Conservation (phyloP, 2,113 vertebrate species). For the human region GRCh38 chr1:88446501-88447000, state of each 20-base stretch:
- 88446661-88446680: slow-evolving; percentile 2
- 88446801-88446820: slow-evolving; percentile 86
- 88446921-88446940: slow-evolving; percentile 64
- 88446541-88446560: not conserved
- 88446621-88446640: not conserved
- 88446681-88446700: slow-evolving; percentile 41
- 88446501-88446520: not conserved
- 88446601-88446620: not conserved
- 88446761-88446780: slow-evolving; percentile 81
- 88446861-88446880: slow-evolving; percentile 82
- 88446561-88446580: not conserved
- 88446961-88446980: slow-evolving; percentile 51
- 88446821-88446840: slow-evolving; percentile 87
- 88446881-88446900: slow-evolving; percentile 82
- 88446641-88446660: slow-evolving; percentile 45
- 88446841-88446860: slow-evolving; percentile 83
- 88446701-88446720: slow-evolving; percentile 43
- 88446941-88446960: slow-evolving; percentile 54
- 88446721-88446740: slow-evolving; percentile 77
- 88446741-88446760: slow-evolving; percentile 85
- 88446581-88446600: slow-evolving; percentile 21
- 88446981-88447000: slow-evolving; percentile 41
- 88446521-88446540: not conserved
- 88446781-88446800: slow-evolving; percentile 84
- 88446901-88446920: slow-evolving; percentile 80